Evolutionary conservation across 1,140 invertebrate genomes (phyloP).

Genomic region (Nephila pilipes): DNA sequence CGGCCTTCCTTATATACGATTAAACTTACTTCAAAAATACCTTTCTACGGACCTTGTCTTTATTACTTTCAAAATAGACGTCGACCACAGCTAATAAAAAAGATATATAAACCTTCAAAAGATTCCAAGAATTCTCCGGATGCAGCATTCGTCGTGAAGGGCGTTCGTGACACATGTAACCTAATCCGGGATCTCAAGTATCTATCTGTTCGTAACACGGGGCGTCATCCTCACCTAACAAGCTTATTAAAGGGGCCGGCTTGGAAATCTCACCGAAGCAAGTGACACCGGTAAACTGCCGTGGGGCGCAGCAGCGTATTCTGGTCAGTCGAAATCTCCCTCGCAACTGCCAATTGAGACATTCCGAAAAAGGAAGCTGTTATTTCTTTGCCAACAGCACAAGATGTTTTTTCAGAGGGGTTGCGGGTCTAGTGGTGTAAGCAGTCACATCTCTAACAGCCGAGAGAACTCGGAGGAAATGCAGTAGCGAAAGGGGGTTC

Average conservation of each 20-base stretch:
- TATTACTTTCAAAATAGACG: neutral
- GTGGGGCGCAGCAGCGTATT: neutral
- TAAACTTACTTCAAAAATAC: neutral
- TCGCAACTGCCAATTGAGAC: slow-evolving; percentile 20
- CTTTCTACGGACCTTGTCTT: neutral
- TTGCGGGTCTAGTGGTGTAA: neutral
- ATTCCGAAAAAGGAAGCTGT: slow-evolving; percentile 7
- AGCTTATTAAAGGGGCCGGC: slow-evolving; percentile 42
- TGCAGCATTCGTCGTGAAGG: neutral
- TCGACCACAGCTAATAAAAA: neutral
- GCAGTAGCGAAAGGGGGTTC: neutral
- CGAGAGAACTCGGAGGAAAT: neutral
- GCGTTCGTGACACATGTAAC: slow-evolving; percentile 10
- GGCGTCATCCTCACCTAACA: slow-evolving; percentile 44
- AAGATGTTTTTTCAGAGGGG: neutral
- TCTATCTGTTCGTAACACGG: slow-evolving; percentile 8
- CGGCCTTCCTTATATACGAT: no score
- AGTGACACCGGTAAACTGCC: slow-evolving; percentile 40
- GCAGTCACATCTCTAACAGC: no score
- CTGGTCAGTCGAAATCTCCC: slow-evolving; percentile 20
- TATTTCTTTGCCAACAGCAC: neutral
- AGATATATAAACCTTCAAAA: neutral
- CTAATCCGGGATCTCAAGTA: slow-evolving; percentile 34
- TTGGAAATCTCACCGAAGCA: slow-evolving; percentile 29
- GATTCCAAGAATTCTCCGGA: neutral